Evolutionary conservation across 2,888 invertebrate species (phyloP), one percentile per base, ranked within the genome.

Genomic region (Pachycephus smyrnensis): DNA sequence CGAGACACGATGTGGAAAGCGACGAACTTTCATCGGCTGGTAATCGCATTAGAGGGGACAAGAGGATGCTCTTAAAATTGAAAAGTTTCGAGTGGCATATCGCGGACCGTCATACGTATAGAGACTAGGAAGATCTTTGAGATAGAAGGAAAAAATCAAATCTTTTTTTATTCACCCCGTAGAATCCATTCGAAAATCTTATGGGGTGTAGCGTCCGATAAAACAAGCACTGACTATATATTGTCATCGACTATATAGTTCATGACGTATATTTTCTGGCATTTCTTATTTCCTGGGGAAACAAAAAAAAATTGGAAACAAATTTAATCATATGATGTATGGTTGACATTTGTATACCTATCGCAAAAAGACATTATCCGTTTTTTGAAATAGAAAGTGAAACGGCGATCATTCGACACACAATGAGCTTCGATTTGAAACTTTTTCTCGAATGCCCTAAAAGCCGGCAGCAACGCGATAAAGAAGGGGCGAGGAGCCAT

Each of bases 31-130:
- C 82, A 85, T 83, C 80, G 81, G 80, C 78, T 80, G 81, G 79
- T 83, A 84, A 86, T 86, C 83, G 82, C 82, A 83, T 85, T 85
- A 85, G 83, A 83, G 83, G 82, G 80, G 80, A 31, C 30, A 73
- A 35, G 73, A 68, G 55, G 55, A 55, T 55, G 55, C 23, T 55
- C 9, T 55, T 55, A 23, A 55, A 55, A 55, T 55, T 23, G 55
- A 55, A 55, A 55, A 55, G 55, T 55, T 55, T 55, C 23, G 6
- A 55, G 55, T 55, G 55, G 55, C 55, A 55, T 55, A 55, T 55
- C 55, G 9, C 55, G 15, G 9, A 23, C 55, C 55, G 23, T 9
- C 1, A 9, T 55, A 9, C 23, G 9, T 23, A 23, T 9, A 55
- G 23, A 23, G 23, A 23, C 55, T 55, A 55, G 55, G 15, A 55